Percentiles rank a stretch among this genome's conserved stretches.
Conservation (phyloP, 2,113 vertebrate genomes). For the Manacus vitellinus region DNA sequence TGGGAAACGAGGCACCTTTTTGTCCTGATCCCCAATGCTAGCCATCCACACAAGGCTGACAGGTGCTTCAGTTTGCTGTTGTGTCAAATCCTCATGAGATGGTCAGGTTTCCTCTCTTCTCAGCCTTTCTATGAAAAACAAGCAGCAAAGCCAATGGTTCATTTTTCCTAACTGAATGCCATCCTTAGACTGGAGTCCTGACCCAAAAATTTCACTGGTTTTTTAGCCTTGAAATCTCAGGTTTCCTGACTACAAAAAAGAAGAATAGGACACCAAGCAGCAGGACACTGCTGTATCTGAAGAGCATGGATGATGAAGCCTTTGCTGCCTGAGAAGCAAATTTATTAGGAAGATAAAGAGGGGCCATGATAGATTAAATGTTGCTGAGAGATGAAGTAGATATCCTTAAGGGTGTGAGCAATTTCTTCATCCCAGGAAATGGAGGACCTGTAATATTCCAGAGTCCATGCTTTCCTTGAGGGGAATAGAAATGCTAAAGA, state of each 20-base stretch:
- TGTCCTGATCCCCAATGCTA: neutral
- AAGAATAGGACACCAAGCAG: neutral
- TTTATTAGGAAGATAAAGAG: conserved; percentile 59
- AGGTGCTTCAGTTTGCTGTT: neutral
- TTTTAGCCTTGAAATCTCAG: neutral
- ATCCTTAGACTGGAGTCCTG: neutral
- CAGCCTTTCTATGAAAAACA: neutral
- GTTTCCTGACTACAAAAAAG: neutral
- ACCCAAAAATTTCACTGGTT: rapidly evolving
- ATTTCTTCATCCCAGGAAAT: conserved; percentile 48
- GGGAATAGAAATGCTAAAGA: conserved; percentile 52
- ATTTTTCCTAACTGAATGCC: neutral
- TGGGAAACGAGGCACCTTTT: neutral
- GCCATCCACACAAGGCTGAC: neutral
- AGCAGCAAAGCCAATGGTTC: neutral
- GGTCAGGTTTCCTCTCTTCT: neutral
- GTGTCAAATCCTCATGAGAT: neutral
- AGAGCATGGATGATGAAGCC: neutral
- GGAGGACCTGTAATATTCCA: conserved; percentile 19
- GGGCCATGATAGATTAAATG: conserved; percentile 20
- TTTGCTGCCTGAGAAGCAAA: conserved; percentile 30
- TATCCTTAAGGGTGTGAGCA: conserved; percentile 28
- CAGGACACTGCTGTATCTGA: neutral
- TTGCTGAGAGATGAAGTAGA: conserved; percentile 45
- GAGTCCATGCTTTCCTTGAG: conserved; percentile 47